These are phyloP conservation scores for Zosterops japonicus DNA, from an alignment of 2,113 vertebrate genomes.

Conservation along the genomic window DNA sequence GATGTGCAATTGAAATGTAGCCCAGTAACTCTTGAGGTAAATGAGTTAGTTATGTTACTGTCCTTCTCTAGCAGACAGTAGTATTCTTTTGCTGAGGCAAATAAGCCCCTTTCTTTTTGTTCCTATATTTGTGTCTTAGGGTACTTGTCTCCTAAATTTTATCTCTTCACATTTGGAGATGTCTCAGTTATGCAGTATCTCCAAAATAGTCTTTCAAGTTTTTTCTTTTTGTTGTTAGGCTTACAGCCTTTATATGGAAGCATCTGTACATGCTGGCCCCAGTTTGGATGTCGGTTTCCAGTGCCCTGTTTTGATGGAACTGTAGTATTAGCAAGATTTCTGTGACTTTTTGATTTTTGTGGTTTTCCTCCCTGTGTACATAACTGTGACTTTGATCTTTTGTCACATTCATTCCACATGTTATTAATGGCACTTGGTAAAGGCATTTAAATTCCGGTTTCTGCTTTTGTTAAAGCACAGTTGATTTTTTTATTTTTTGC, in stretches of 20 bases:
- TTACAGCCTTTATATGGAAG: neutral
- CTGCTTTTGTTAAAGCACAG: neutral
- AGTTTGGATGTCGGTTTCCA: neutral
- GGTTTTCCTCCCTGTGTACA: neutral
- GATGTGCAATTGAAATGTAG: neutral
- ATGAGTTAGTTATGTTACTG: neutral
- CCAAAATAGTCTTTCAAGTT: neutral
- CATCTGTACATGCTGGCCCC: neutral
- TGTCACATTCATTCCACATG: neutral
- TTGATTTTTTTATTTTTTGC: neutral
- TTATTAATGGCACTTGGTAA: neutral
- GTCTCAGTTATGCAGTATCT: neutral
- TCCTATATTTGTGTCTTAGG: neutral
- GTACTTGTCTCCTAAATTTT: neutral
- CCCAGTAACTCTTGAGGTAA: neutral
- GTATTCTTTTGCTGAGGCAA: neutral
- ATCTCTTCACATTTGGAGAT: neutral
- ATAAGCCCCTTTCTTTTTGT: neutral
- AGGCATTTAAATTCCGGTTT: neutral
- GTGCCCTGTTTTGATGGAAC: neutral
- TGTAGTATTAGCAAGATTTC: neutral
- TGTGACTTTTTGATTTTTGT: neutral
- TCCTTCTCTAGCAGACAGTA: neutral
- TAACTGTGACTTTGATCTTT: neutral
- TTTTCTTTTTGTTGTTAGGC: neutral